These are phyloP conservation scores for Netelia melanura DNA, from an alignment of 2,888 invertebrate species.

Conservation along the genomic window DNA sequence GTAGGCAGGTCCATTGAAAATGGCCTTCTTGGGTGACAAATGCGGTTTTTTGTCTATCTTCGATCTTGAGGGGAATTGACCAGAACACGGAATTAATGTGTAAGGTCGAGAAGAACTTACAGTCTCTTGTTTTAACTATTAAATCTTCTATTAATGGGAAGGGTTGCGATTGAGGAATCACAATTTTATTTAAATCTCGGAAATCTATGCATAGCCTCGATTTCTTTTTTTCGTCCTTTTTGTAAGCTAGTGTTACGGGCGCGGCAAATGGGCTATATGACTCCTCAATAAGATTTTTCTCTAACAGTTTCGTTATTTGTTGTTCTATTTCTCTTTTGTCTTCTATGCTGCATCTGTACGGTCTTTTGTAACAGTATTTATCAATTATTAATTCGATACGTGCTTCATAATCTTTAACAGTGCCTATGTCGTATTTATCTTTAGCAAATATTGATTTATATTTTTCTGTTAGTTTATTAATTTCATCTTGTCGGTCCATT, in stretches of 20 bases:
- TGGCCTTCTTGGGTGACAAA: slow-evolving; percentile 24
- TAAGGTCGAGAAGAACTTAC: slow-evolving; percentile 40
- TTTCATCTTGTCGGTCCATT: slow-evolving; percentile 20
- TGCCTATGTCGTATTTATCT: slow-evolving; percentile 61
- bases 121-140: slow-evolving; percentile 51
- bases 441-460: slow-evolving; percentile 51
- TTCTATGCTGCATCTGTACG: slow-evolving; percentile 52
- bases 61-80: slow-evolving; percentile 48
- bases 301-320: slow-evolving; percentile 46
- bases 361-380: slow-evolving; percentile 43
- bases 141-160: slow-evolving; percentile 50
- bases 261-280: slow-evolving; percentile 59
- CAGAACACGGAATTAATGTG: slow-evolving; percentile 48
- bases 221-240: slow-evolving; percentile 53
- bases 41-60: slow-evolving; percentile 35
- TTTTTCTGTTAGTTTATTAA: slow-evolving; percentile 39
- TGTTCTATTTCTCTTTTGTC: slow-evolving; percentile 54
- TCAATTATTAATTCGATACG: slow-evolving; percentile 20
- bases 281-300: slow-evolving; percentile 47
- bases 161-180: slow-evolving; percentile 43
- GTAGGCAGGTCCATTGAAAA: slow-evolving; percentile 39
- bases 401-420: slow-evolving; percentile 50
- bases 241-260: slow-evolving; percentile 53
- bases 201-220: slow-evolving; percentile 52
- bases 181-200: slow-evolving; percentile 49